Base-by-base conservation (phyloP, 2,888 invertebrate species). In the Dryomyza anilis region DNA sequence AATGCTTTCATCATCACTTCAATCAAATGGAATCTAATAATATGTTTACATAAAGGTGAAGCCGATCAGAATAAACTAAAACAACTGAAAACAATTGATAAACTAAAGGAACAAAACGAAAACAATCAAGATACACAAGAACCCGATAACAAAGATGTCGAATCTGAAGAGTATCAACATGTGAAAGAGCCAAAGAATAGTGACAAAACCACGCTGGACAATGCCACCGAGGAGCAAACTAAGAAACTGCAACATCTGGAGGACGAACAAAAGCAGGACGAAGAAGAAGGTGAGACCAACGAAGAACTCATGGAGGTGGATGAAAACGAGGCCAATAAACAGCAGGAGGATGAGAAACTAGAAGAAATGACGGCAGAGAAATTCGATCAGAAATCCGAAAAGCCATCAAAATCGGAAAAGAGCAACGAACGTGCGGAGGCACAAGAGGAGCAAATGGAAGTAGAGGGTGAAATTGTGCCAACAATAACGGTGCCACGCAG, bases 221-320 rank as follows among this genome's bases (percentile, higher is more conserved):
- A 89, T 57, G 92, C 92, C 0, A 92, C 92, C 0, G 89, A 92
- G 80, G 95, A 96, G 70, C 95, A 96, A 83, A 91, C 91, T 0
- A 83, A 82, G 58, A 73, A 82, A 69, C 73, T 83, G 6, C 87
- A 88, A n/a, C 86, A 89, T 66, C 85, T 87, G 46, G 87, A 89
- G 48, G 85, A 87, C 63, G 86, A 88, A 39, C 86, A 86, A 4
- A 86, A 87, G 10, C 74, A 86, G 7, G 86, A 87, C 6, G 87
- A 89, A 27, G 85, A 87, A 43, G 81, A 85, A 3, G 71, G 59
- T 1, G 82, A 86, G 25, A 86, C 86, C 80, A 60, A 63, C 19
- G 82, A 81, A 3, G 78, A 83, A 30, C 50, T 78, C 3, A 76
- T 77, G 74, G 77, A 78, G 2, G 85, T 82, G 0, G 85, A 82